Percentiles rank a stretch among this genome's conserved stretches.
These are phyloP conservation scores for Poeciliopsis retropinna DNA, from an alignment of 2,113 vertebrate genomes.

Conservation along the genomic window DNA sequence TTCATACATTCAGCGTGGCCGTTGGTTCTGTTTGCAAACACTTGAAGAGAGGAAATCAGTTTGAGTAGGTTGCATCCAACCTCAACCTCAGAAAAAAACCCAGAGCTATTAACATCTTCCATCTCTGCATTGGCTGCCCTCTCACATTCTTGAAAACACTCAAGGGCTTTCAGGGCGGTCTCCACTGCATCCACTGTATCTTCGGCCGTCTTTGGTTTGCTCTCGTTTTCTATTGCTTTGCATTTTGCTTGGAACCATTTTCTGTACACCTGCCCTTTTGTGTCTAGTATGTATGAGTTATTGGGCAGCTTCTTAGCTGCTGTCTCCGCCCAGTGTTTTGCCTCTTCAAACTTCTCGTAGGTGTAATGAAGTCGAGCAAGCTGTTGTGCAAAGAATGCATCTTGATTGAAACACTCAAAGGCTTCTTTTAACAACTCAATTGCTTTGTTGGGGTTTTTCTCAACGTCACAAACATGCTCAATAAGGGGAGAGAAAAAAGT, in stretches of 20 bases:
- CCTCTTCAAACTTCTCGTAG: conserved; percentile 82
- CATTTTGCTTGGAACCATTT: conserved; percentile 79
- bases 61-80: conserved; percentile 80
- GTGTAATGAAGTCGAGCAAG: conserved; percentile 83
- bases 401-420: conserved; percentile 74
- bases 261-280: conserved; percentile 85
- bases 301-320: conserved; percentile 73
- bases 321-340: conserved; percentile 77
- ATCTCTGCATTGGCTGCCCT: conserved; percentile 74
- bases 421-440: conserved; percentile 77
- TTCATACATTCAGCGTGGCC: conserved; percentile 72
- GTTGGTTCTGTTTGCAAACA: conserved; percentile 66
- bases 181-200: conserved; percentile 66
- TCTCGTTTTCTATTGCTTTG: conserved; percentile 62
- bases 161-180: conserved; percentile 81
- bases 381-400: conserved; percentile 84
- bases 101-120: conserved; percentile 74
- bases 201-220: conserved; percentile 42
- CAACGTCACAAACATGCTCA: conserved; percentile 77
- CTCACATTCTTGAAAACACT: conserved; percentile 81
- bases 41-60: conserved; percentile 70
- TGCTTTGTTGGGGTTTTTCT: conserved; percentile 72
- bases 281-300: conserved; percentile 86
- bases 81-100: conserved; percentile 81
- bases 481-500: conserved; percentile 84